Percentiles rank a stretch among this genome's conserved stretches.
Evolutionary conservation across 2,888 invertebrate species (phyloP).

Genomic region (Willowsia nigromaculata): DNA sequence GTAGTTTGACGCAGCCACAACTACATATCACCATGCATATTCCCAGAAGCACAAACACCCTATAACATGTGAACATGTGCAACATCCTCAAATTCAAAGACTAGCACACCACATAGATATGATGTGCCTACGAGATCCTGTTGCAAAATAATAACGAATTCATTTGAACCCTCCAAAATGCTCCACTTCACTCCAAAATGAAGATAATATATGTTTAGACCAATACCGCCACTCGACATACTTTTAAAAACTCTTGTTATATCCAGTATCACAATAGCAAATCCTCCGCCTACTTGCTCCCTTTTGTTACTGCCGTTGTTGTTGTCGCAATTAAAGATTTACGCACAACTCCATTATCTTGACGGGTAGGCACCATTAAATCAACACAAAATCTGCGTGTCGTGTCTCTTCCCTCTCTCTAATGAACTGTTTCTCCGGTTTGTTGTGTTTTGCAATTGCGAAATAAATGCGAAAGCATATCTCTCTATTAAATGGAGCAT

Average conservation of each 20-base stretch:
- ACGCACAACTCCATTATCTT: conserved; percentile 62
- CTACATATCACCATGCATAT: background rate
- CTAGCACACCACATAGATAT: too few species aligned
- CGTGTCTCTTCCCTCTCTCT: background rate
- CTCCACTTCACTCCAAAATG: background rate
- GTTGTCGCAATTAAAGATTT: conserved; percentile 63
- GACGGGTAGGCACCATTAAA: conserved; percentile 57
- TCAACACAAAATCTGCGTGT: conserved; percentile 35
- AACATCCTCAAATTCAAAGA: background rate
- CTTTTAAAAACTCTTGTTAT: background rate
- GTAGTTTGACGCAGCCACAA: background rate
- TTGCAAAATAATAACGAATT: background rate
- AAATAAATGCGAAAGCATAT: conserved; percentile 1
- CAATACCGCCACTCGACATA: background rate
- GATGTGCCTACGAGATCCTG: too few species aligned
- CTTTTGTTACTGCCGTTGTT: background rate
- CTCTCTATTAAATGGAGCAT: conserved; percentile 28
- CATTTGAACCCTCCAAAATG: background rate
- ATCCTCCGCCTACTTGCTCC: background rate
- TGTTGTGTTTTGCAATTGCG: background rate
- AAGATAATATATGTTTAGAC: background rate
- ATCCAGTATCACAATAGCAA: background rate
- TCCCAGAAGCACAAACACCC: background rate
- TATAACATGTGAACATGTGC: background rate
- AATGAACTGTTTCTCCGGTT: background rate